These are phyloP conservation scores for Lepidurus couesii DNA, from an alignment of 1,140 invertebrate species.

Conservation along the genomic window DNA sequence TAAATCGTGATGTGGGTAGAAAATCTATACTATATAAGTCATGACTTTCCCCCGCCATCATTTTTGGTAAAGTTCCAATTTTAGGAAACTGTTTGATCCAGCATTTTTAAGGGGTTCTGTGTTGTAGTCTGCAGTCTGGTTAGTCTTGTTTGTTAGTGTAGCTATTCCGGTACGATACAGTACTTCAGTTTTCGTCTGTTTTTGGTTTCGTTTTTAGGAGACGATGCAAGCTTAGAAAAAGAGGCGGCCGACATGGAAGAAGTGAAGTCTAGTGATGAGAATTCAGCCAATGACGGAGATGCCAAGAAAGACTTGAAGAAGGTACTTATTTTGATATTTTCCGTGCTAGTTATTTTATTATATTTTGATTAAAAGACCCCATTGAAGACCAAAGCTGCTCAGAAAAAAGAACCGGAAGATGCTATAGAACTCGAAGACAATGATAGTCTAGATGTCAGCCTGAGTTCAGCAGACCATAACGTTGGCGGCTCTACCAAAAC, in stretches of 20 bases:
- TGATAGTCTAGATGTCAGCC: background rate
- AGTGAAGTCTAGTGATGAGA: background rate
- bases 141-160: background rate
- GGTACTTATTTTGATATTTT: background rate
- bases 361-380: background rate
- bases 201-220: background rate
- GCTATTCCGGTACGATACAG: background rate
- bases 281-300: background rate
- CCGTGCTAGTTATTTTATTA: background rate
- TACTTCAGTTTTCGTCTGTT: background rate
- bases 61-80: no score
- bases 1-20: background rate
- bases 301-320: background rate
- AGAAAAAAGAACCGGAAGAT: conserved; percentile 9
- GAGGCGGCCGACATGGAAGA: background rate
- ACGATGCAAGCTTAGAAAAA: conserved; percentile 4
- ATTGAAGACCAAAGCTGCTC: conserved; percentile 2
- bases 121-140: background rate
- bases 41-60: no score
- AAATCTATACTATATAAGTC: background rate
- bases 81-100: no score
- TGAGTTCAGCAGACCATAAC: conserved; percentile 14
- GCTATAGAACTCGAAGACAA: conserved; percentile 16
- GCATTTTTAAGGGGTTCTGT: background rate
- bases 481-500: background rate